Conservation (phyloP, 2,113 vertebrate genomes). For the Pomatorhinus ruficollis region DNA sequence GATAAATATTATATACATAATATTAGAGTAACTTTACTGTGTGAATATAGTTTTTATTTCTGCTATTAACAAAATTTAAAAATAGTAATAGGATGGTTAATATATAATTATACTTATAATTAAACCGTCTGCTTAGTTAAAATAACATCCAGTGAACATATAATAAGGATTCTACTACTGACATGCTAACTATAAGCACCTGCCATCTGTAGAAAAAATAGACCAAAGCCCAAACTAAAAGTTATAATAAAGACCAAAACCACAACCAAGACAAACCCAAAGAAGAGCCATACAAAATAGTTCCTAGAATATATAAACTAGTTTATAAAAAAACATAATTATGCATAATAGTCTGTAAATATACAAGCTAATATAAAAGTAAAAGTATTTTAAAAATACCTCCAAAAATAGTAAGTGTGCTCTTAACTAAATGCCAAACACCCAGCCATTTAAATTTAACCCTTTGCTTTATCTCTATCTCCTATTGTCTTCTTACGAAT, state of each 20-base stretch:
- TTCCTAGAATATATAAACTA: not conserved
- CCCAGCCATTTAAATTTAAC: not conserved
- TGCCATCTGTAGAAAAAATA: not conserved
- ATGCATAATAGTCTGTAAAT: not conserved
- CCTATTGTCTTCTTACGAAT: not conserved
- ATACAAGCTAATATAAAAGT: not conserved
- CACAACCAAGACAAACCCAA: not conserved
- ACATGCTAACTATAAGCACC: not conserved
- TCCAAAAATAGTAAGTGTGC: not conserved
- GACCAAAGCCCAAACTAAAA: not conserved
- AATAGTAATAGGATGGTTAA: not conserved
- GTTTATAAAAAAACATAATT: not conserved
- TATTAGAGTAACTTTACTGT: not conserved
- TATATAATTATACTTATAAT: not conserved
- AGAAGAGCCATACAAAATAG: not conserved
- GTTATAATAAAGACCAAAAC: not conserved
- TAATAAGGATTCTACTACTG: not conserved
- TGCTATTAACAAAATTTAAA: not conserved
- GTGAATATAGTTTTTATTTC: not conserved
- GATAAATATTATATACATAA: not conserved
- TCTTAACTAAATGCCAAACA: not conserved
- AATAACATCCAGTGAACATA: not conserved
- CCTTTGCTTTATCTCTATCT: not conserved
- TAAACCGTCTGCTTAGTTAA: not conserved
- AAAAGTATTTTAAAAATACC: not conserved